Percentiles rank a stretch among this genome's conserved stretches.
Evolutionary conservation across 2,113 vertebrate genomes (phyloP).

Genomic region (Enhydra lutris): DNA sequence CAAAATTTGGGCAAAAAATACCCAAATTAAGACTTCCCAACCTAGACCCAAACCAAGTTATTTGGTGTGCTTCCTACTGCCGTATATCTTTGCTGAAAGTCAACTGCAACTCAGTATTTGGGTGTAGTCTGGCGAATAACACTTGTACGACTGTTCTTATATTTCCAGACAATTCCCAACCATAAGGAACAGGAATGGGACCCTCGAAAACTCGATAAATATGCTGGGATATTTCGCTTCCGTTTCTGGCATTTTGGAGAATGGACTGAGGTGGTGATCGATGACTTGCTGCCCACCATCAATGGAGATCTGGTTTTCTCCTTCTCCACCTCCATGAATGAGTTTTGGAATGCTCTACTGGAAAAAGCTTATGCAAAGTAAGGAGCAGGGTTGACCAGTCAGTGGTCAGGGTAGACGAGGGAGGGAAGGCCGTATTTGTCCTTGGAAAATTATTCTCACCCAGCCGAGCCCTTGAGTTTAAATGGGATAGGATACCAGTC

Average conservation of each 20-base stretch:
- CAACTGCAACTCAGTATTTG: not conserved
- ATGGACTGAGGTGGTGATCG: slow-evolving; percentile 95
- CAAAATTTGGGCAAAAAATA: not conserved
- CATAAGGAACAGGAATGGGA: slow-evolving; percentile 94
- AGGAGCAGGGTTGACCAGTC: not conserved
- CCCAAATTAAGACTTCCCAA: not conserved
- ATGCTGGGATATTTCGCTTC: slow-evolving; percentile 95
- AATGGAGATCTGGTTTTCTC: slow-evolving; percentile 91
- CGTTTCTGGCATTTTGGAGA: slow-evolving; percentile 94
- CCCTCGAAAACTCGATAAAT: slow-evolving; percentile 83
- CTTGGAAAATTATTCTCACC: not conserved
- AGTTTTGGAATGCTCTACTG: slow-evolving; percentile 94
- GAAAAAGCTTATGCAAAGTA: slow-evolving; percentile 98
- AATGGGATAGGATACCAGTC: not conserved
- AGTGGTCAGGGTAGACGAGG: not conserved
- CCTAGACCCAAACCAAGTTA: not conserved
- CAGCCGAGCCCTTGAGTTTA: not conserved
- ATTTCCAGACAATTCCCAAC: slow-evolving; percentile 90
- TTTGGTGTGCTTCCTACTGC: not conserved
- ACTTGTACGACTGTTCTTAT: not conserved
- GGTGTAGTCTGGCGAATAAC: not conserved
- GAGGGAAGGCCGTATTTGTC: slow-evolving; percentile 13
- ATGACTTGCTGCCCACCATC: slow-evolving; percentile 93
- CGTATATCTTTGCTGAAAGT: not conserved
- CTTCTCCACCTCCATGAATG: slow-evolving; percentile 89